Percentiles rank a stretch among this genome's conserved stretches.
Evolutionary conservation across 1,140 invertebrate species (phyloP).

Genomic region (Ceratoteleas bidentatus): DNA sequence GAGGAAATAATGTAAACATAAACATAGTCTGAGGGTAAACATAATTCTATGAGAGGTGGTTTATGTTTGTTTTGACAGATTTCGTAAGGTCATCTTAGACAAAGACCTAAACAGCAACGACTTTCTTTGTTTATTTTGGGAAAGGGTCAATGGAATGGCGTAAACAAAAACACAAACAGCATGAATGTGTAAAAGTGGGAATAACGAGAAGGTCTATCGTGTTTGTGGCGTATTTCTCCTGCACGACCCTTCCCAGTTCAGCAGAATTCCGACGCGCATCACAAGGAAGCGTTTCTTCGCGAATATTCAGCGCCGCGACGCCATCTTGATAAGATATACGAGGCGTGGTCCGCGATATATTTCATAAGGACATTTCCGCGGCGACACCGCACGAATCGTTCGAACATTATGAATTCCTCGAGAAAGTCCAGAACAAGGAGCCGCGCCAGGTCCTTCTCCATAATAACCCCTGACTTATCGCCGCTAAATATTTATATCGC

Average conservation of each 20-base stretch:
- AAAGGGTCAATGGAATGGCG: not conserved
- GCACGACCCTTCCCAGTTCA: too few relatives aligned
- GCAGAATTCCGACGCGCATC: too few relatives aligned
- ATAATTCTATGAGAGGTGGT: too few relatives aligned
- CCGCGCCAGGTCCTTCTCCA: slow-evolving; percentile 5
- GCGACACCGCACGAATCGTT: slow-evolving; percentile 53
- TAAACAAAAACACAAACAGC: not conserved
- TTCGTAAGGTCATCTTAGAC: not conserved
- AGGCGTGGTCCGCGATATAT: slow-evolving; percentile 74
- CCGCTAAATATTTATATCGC: slow-evolving; percentile 45
- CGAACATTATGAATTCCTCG: slow-evolving; percentile 53
- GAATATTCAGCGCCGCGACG: slow-evolving; percentile 72
- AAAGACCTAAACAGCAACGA: not conserved
- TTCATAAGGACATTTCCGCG: slow-evolving; percentile 63
- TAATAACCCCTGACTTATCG: slow-evolving; percentile 43
- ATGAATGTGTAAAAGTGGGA: not conserved
- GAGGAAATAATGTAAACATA: too few relatives aligned
- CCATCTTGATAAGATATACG: slow-evolving; percentile 75
- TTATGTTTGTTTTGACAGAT: not conserved
- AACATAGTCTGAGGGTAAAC: too few relatives aligned
- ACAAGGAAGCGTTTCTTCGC: slow-evolving; percentile 25
- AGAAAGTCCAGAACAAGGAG: slow-evolving; percentile 50
- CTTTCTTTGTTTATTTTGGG: not conserved
- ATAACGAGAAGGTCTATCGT: not conserved
- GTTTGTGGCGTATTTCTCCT: not conserved